Evolutionary conservation across 2,888 invertebrate species (phyloP).

Genomic region (Gryllus longicercus): DNA sequence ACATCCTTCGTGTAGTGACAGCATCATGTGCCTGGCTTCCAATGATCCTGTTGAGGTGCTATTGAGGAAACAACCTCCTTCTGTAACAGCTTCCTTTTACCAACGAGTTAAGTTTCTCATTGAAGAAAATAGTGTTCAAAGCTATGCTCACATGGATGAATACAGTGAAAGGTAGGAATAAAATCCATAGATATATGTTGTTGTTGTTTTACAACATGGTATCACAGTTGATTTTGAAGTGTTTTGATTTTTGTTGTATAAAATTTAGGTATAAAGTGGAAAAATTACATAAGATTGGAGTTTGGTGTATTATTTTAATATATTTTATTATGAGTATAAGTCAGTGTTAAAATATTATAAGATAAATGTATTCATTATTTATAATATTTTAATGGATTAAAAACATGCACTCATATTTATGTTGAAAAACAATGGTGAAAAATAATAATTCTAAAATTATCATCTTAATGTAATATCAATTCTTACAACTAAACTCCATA

Average conservation of each 20-base stretch:
- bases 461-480: not conserved
- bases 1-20: conserved; percentile 78
- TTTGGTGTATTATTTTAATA: not conserved
- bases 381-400: no score
- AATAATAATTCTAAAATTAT: not conserved
- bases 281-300: not conserved
- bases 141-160: conserved; percentile 94
- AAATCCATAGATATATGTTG: not conserved
- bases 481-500: conserved; percentile 24
- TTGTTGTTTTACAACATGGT: not conserved
- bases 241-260: not conserved
- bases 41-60: conserved; percentile 96
- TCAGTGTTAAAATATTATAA: no score
- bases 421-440: no score
- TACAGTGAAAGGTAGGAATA: conserved; percentile 94
- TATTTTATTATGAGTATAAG: no score
- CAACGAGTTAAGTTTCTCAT: conserved; percentile 97
- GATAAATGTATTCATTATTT: no score
- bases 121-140: conserved; percentile 97
- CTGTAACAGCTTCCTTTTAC: conserved; percentile 95
- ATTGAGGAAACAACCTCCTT: conserved; percentile 91
- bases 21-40: conserved; percentile 92
- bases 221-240: not conserved
- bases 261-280: not conserved
- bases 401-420: no score